Evolutionary conservation across 2,888 invertebrate genomes (phyloP).

Genomic region (Platycnemis pennipes): DNA sequence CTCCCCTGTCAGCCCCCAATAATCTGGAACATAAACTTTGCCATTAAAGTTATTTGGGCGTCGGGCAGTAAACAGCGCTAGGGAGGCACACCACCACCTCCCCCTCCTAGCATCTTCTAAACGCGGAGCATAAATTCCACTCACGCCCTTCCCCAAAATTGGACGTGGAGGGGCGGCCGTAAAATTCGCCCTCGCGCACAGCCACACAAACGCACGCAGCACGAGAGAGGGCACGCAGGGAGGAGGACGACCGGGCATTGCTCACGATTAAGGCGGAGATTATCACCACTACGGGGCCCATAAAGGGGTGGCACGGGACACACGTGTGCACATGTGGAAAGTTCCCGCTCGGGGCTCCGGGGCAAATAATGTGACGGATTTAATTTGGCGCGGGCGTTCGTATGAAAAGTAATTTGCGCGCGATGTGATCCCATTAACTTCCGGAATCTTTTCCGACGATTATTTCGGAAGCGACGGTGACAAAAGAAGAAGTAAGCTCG

Average conservation of each 20-base stretch:
- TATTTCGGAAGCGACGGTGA: background rate
- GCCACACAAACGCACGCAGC: background rate
- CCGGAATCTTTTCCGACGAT: background rate
- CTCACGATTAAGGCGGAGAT: slow-evolving; percentile 26
- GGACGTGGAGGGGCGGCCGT: background rate
- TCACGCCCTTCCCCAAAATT: slow-evolving; percentile 25
- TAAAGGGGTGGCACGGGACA: background rate
- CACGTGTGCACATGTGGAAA: background rate
- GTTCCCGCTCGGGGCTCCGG: background rate
- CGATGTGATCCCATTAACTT: background rate
- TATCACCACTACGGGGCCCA: background rate
- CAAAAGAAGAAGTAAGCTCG: background rate
- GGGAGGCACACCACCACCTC: background rate
- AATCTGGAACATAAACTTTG: background rate
- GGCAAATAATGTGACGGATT: slow-evolving; percentile 17
- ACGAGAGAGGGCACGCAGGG: too few relatives aligned
- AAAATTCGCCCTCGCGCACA: background rate
- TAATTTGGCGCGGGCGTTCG: background rate
- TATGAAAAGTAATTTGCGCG: background rate
- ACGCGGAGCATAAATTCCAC: slow-evolving; percentile 25
- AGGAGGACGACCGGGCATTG: background rate
- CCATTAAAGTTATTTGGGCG: slow-evolving; percentile 23
- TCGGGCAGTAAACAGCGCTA: background rate
- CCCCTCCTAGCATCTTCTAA: background rate
- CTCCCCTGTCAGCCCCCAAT: background rate